Percentiles rank a stretch among this genome's conserved stretches.
Conservation (phyloP, 2,797 vertebrate genomes). For the Pachyuromys duprasi region DNA sequence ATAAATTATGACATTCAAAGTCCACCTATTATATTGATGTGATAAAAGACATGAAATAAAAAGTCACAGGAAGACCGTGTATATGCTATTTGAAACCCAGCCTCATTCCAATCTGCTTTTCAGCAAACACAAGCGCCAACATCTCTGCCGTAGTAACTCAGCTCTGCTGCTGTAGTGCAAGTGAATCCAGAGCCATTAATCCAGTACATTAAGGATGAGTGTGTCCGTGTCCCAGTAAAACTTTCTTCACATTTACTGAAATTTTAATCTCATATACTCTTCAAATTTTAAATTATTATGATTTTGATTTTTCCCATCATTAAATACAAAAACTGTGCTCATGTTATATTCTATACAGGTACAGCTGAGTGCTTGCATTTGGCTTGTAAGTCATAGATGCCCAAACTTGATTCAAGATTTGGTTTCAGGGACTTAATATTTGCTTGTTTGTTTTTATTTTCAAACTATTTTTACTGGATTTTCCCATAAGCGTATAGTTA, state of each 20-base stretch:
- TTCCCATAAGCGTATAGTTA: slow-evolving; percentile 3
- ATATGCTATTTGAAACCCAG: neutral
- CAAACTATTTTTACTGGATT: neutral
- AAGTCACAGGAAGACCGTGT: neutral
- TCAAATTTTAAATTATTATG: neutral
- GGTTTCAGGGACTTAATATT: slow-evolving; percentile 22
- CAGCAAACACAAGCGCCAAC: neutral
- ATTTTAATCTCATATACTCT: slow-evolving; percentile 21
- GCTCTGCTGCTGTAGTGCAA: neutral
- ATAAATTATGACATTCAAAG: neutral
- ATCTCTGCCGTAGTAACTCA: neutral
- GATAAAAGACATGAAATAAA: slow-evolving; percentile 26
- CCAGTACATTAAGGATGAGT: neutral
- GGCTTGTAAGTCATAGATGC: neutral
- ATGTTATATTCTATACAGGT: neutral
- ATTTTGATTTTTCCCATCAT: neutral
- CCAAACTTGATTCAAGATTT: neutral
- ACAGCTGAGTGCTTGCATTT: neutral
- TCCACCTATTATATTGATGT: neutral
- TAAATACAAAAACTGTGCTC: slow-evolving; percentile 26
- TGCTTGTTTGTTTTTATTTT: slow-evolving; percentile 40
- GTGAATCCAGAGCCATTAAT: neutral
- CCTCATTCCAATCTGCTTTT: neutral
- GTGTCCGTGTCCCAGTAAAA: neutral
- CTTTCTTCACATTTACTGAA: neutral